Base-by-base conservation (phyloP, 2,888 invertebrate species). In the Melanostoma scalare region DNA sequence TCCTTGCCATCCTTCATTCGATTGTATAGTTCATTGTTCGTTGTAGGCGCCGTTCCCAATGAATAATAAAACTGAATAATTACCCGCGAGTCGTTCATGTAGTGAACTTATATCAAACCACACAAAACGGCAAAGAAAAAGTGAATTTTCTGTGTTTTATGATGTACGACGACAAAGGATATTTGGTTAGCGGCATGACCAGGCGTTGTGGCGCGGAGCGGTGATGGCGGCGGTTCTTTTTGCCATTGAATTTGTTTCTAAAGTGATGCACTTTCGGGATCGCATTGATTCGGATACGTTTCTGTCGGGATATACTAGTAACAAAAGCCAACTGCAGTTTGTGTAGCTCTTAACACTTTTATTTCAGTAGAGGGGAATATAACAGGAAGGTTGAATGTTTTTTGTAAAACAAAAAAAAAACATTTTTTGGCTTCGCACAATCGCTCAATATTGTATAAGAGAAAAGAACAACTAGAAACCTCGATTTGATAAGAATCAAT, bases 61-160 rank as follows among this genome's bases (percentile, higher is more conserved):
- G 79, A 67, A 79, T 75, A 67, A 79, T 75, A 74, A 84, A 79
- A 71, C 71, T 75, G 84, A 84, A 84, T 84, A 84, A 79, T 84
- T 79, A 61, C 84, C 69, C 79, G 65, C 61, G 71, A 79, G 60
- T 65, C 52, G 52, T 77, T 50, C 36, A 33, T 63, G 63, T 36
- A 36, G 30, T 30, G 38, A 40, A 71, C 31, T 58, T 35, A 61
- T 61, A 73, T 68, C 44, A 30, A 44, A 60, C 40, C 3, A n/a
- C 3, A 10, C 44, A n/a, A 10, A 56, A 30, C 58, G 8, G 38
- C 31, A 30, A 20, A 35, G 44, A 60, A 60, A 38, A 50, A 71
- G 50, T 35, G 40, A 48, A n/a, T 55, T n/a, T 56, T 72, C 53
- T 68, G 61, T 68, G 40, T 65, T 71, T 71, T 61, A 63, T 76